Conservation (phyloP, 2,888 invertebrate genomes). For the Tetropium fuscum region DNA sequence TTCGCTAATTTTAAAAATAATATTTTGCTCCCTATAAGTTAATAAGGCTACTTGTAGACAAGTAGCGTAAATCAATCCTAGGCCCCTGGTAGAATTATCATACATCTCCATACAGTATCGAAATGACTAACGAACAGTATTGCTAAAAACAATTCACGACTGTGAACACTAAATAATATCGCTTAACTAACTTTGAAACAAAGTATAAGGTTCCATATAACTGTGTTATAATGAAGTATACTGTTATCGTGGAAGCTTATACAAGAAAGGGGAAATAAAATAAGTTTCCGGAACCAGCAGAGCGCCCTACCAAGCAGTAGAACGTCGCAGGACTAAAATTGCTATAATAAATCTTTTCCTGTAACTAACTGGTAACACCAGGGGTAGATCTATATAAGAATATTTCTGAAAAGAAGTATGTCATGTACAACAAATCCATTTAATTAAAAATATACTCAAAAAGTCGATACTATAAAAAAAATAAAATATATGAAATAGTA, state of each 20-base stretch:
- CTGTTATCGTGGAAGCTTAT: conserved; percentile 22
- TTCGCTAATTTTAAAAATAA: too few species aligned
- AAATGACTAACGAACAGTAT: too few species aligned
- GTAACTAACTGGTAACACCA: conserved; percentile 25
- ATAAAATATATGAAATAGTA: background rate
- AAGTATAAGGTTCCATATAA: conserved; percentile 16
- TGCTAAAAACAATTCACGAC: too few species aligned
- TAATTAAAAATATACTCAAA: background rate
- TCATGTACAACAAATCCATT: too few species aligned
- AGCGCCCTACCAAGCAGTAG: conserved; percentile 22
- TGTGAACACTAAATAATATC: conserved; percentile 1
- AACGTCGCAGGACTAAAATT: conserved; percentile 24
- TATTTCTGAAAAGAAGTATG: conserved; percentile 6
- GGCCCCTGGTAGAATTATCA: too few species aligned
- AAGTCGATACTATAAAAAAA: background rate
- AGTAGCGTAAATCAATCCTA: too few species aligned
- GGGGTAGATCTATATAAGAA: conserved; percentile 14
- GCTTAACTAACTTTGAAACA: conserved; percentile 26
- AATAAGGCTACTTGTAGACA: too few species aligned
- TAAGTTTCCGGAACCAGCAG: conserved; percentile 27
- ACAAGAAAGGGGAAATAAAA: conserved; percentile 29
- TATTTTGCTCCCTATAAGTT: too few species aligned
- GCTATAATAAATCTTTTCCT: conserved; percentile 22
- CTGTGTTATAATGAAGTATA: conserved; percentile 25
- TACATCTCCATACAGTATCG: too few species aligned